phyloP scores from a whole-genome alignment of 2,888 invertebrate species.

The Pyrrhosoma nymphula region DNA sequence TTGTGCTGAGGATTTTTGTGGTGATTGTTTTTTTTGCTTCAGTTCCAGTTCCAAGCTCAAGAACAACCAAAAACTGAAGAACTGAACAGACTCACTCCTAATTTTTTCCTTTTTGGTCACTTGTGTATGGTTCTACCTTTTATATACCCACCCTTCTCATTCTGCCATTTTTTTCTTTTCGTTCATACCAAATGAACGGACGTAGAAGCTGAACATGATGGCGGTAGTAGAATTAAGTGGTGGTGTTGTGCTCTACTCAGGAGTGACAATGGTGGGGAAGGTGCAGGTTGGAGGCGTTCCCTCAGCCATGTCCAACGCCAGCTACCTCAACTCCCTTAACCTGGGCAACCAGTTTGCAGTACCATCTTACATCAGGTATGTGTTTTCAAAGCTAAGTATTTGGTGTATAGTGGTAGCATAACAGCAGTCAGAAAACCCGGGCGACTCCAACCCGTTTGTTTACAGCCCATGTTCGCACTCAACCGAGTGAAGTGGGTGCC shows the following conservation, averaged over 20 bases:
- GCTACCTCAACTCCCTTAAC: constrained; percentile 77
- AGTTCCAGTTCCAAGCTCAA: too few species aligned
- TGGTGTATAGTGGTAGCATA: too few species aligned
- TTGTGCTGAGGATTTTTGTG: too few species aligned
- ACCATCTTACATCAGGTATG: constrained; percentile 81
- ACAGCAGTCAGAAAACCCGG: too few species aligned
- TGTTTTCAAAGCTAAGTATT: neutral
- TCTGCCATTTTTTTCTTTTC: constrained; percentile 13
- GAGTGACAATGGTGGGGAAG: constrained; percentile 89
- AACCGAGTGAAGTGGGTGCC: too few species aligned
- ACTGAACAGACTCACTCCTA: too few species aligned
- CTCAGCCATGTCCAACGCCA: constrained; percentile 80
- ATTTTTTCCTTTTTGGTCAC: too few species aligned
- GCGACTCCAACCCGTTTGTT: too few species aligned
- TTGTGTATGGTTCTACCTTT: neutral
- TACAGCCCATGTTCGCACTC: too few species aligned
- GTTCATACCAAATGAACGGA: constrained; percentile 71
- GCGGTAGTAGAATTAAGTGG: constrained; percentile 90
- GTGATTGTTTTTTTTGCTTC: too few species aligned
- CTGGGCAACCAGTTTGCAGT: constrained; percentile 76
- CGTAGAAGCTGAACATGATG: constrained; percentile 87
- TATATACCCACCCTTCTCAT: too few species aligned
- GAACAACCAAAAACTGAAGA: too few species aligned
- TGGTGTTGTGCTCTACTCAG: constrained; percentile 90
- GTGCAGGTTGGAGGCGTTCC: constrained; percentile 88